These are phyloP conservation scores for Hemibagrus guttatus DNA, from an alignment of 2,797 vertebrate species.

Conservation along the genomic window DNA sequence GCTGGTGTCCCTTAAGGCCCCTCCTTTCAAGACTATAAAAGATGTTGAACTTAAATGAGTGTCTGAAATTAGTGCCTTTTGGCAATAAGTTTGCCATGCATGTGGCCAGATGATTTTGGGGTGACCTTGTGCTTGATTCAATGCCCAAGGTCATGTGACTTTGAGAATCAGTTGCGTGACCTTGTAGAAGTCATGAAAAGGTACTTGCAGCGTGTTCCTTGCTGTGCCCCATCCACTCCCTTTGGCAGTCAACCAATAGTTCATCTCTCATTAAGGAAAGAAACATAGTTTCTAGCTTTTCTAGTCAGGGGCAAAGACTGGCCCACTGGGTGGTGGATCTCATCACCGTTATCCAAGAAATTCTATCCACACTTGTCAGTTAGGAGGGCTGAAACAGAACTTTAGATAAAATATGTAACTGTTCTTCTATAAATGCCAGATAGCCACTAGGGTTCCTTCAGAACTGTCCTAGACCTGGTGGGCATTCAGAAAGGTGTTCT, in stretches of 20 bases:
- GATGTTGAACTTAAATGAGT: background rate
- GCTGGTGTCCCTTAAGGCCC: background rate
- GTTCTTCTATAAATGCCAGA: background rate
- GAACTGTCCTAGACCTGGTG: background rate
- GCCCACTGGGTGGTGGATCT: background rate
- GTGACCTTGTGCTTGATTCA: background rate
- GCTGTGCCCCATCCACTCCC: background rate
- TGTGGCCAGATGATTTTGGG: background rate
- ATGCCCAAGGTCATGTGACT: background rate
- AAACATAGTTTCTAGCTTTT: too few species aligned
- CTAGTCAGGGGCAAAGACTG: background rate
- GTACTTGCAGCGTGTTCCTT: background rate
- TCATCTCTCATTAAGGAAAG: background rate
- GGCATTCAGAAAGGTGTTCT: too few species aligned
- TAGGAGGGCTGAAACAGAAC: background rate
- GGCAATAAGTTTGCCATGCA: background rate
- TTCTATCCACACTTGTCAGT: background rate
- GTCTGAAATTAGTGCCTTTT: background rate
- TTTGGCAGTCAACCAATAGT: background rate
- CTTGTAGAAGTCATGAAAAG: conserved; percentile 6
- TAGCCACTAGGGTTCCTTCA: background rate
- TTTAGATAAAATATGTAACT: background rate
- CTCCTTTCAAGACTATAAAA: background rate
- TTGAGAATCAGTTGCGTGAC: background rate
- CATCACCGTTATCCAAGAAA: background rate